Evolutionary conservation across 2,797 vertebrate genomes (phyloP).

Genomic region (Coluber constrictor): DNA sequence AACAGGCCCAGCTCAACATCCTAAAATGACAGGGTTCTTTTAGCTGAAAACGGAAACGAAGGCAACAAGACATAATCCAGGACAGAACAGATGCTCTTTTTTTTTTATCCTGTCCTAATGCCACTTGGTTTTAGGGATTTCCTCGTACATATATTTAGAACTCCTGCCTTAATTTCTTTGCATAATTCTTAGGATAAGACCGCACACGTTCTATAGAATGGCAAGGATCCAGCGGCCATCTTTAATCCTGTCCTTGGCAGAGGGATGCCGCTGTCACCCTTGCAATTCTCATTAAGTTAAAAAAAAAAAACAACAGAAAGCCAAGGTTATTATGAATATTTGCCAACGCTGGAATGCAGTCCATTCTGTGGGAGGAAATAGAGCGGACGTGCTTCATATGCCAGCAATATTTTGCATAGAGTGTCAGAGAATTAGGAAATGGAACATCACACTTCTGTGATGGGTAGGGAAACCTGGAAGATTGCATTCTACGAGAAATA

Average conservation of each 20-base stretch:
- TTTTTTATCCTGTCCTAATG: background rate
- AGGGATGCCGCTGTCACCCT: background rate
- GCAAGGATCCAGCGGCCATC: background rate
- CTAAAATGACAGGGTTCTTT: background rate
- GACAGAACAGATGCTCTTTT: background rate
- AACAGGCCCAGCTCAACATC: background rate
- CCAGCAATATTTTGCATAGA: conserved; percentile 48
- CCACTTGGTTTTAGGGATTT: background rate
- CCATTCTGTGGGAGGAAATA: conserved; percentile 35
- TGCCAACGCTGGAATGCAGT: conserved; percentile 13
- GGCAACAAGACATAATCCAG: background rate
- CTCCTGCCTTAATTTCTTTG: background rate
- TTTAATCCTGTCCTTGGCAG: background rate
- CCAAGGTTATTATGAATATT: background rate
- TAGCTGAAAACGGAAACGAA: background rate
- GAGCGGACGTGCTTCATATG: conserved; percentile 32
- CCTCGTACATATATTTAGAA: background rate
- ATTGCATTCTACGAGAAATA: background rate
- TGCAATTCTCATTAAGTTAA: background rate
- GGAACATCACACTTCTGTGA: conserved; percentile 53
- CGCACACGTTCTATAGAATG: background rate
- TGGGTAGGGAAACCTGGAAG: conserved; percentile 49
- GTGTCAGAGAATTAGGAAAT: conserved; percentile 44
- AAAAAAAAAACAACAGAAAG: background rate
- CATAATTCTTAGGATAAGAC: background rate